phyloP scores from a whole-genome alignment of 2,797 vertebrate species.

The Craterocephalus amniculus region DNA sequence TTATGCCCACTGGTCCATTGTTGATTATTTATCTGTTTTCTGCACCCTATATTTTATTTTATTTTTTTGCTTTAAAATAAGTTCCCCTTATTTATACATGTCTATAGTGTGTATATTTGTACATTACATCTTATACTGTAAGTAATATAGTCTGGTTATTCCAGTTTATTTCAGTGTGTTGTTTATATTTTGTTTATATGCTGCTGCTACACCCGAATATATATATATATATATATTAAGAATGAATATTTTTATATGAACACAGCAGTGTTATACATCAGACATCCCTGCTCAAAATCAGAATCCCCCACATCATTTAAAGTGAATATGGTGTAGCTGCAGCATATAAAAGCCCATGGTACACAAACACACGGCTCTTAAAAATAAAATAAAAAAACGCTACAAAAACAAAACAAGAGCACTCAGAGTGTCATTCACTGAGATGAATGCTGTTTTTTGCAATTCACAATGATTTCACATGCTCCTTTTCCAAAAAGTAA shows the following conservation, averaged over 20 bases:
- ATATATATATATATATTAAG: too few species aligned
- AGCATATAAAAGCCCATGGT: background rate
- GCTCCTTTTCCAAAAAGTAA: background rate
- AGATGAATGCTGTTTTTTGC: background rate
- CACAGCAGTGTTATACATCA: background rate
- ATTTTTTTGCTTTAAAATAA: too few species aligned
- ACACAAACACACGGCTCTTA: background rate
- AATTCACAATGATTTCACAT: background rate
- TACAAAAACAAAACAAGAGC: background rate
- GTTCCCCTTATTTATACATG: too few species aligned
- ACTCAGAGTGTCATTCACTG: background rate
- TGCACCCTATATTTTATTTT: too few species aligned
- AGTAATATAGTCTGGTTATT: too few species aligned
- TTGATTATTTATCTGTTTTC: too few species aligned
- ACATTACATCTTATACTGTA: too few species aligned
- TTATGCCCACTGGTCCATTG: too few species aligned
- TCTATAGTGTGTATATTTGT: too few species aligned
- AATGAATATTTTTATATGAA: background rate
- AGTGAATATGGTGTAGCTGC: background rate
- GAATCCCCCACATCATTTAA: background rate
- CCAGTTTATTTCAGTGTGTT: too few species aligned
- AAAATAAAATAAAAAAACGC: background rate
- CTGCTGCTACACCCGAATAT: too few species aligned
- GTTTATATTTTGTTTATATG: too few species aligned
- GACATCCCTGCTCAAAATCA: background rate